Conservation (phyloP, 2,113 vertebrate genomes). For the Nesoenas mayeri region DNA sequence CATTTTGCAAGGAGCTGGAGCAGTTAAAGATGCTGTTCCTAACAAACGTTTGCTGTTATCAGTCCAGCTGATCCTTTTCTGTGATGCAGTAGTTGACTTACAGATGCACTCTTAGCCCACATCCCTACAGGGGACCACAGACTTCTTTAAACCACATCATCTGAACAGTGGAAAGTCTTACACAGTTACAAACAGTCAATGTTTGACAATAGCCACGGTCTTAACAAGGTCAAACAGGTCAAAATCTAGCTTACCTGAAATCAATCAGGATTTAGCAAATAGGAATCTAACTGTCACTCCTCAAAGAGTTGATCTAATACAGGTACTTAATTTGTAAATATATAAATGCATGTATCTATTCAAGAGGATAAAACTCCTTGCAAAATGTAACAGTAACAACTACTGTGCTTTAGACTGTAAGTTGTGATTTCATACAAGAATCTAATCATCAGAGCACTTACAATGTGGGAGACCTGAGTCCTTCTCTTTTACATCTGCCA, state of each 20-base stretch:
- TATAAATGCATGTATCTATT: background rate
- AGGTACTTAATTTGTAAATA: background rate
- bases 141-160: background rate
- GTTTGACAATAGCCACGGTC: background rate
- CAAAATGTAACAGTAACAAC: background rate
- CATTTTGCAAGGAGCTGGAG: background rate
- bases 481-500: background rate
- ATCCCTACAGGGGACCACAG: background rate
- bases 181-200: background rate
- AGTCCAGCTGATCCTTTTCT: background rate
- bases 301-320: background rate
- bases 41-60: background rate
- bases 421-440: background rate
- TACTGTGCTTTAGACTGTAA: background rate
- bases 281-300: background rate
- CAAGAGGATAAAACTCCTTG: background rate
- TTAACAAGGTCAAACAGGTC: background rate
- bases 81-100: background rate
- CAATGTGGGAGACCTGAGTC: background rate
- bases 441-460: background rate
- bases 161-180: background rate
- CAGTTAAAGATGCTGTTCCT: background rate
- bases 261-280: background rate
- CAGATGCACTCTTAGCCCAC: background rate
- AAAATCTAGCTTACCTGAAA: background rate